Conservation (phyloP, 2,888 invertebrate species). For the Pristionchus japonicus region DNA sequence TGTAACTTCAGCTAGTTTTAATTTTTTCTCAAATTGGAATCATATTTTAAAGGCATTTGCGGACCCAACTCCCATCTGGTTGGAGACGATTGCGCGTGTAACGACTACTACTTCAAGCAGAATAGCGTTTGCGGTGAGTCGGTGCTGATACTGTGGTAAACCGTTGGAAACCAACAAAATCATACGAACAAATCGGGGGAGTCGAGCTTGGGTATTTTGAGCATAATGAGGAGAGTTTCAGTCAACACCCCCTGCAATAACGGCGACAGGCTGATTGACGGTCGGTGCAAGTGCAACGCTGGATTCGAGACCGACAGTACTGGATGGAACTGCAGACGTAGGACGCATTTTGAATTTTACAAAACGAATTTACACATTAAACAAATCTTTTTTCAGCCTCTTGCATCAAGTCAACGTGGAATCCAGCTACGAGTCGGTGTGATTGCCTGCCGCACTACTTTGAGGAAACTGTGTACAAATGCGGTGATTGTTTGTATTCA, state of each 20-base stretch:
- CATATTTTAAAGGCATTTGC: neutral
- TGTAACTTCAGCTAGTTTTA: too few species aligned
- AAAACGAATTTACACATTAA: too few species aligned
- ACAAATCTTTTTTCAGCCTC: neutral
- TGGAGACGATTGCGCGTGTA: neutral
- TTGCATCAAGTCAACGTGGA: neutral
- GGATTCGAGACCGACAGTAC: neutral
- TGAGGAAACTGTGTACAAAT: neutral
- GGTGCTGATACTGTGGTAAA: too few species aligned
- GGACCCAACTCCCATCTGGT: neutral
- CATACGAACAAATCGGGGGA: too few species aligned
- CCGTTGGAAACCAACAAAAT: too few species aligned
- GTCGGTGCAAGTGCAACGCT: neutral
- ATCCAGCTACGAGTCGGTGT: neutral
- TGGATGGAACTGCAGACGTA: neutral
- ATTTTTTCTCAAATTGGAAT: neutral
- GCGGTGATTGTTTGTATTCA: neutral
- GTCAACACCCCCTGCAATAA: neutral
- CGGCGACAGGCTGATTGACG: neutral
- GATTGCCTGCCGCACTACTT: neutral
- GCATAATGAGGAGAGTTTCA: neutral
- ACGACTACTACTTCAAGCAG: neutral
- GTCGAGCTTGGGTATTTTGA: too few species aligned
- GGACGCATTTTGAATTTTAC: neutral
- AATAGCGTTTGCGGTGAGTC: neutral